These are phyloP conservation scores for Pseudonaja textilis DNA, from an alignment of 2,113 vertebrate genomes.

Conservation along the genomic window DNA sequence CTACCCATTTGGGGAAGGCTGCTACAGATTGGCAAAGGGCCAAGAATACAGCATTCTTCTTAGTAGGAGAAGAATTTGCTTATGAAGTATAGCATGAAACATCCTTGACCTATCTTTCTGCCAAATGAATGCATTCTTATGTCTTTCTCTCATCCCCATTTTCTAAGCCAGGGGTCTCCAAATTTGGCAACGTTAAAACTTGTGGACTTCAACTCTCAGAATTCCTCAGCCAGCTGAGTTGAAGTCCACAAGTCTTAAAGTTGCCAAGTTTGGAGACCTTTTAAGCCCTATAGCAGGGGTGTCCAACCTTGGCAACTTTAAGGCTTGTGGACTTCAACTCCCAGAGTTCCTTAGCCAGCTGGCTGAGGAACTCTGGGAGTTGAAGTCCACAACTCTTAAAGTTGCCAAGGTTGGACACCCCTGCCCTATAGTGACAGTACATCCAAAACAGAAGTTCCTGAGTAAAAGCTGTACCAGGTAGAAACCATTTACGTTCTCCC, in stretches of 20 bases:
- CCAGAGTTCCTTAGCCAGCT: too few relatives aligned
- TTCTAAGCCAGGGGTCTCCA: neutral
- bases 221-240: too few relatives aligned
- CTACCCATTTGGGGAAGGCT: neutral
- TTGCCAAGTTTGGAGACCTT: neutral
- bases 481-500: neutral
- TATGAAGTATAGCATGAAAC: neutral
- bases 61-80: neutral
- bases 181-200: too few relatives aligned
- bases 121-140: neutral
- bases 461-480: neutral
- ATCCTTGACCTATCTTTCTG: neutral
- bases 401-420: too few relatives aligned
- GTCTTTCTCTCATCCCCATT: neutral
- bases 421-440: neutral
- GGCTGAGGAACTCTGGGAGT: too few relatives aligned
- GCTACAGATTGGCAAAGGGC: neutral
- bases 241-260: too few relatives aligned
- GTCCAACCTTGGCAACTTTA: too few relatives aligned
- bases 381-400: too few relatives aligned
- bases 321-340: too few relatives aligned
- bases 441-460: neutral
- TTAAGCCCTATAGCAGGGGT: neutral
- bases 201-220: too few relatives aligned
- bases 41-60: neutral